phyloP scores from a whole-genome alignment of 2,797 vertebrate genomes.

The Lutjanus campechanus region DNA sequence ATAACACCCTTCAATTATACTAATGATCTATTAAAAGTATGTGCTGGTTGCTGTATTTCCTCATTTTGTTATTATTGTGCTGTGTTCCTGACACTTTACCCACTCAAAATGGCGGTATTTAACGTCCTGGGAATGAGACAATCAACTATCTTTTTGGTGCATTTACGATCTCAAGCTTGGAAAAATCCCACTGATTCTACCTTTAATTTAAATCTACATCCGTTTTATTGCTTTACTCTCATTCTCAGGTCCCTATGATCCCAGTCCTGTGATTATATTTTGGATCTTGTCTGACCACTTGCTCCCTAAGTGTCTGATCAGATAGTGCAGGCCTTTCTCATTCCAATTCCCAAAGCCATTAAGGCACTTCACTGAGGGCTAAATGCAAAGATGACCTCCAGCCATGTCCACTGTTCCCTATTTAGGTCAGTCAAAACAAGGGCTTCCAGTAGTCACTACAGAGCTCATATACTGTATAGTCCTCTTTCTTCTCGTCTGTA shows the following conservation, averaged over 20 bases:
- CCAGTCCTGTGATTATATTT: constrained; percentile 6
- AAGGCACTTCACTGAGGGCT: constrained; percentile 60
- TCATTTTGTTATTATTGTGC: too few relatives aligned
- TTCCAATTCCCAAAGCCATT: constrained; percentile 67
- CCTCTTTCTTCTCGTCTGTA: not conserved
- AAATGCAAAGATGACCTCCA: constrained; percentile 69
- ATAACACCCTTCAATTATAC: too few relatives aligned
- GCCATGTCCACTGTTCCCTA: constrained; percentile 25
- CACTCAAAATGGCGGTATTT: too few relatives aligned
- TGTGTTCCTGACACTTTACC: too few relatives aligned
- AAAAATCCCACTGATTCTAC: too few relatives aligned
- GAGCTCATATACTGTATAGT: constrained; percentile 4
- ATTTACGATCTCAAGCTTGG: too few relatives aligned
- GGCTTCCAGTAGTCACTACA: constrained; percentile 20
- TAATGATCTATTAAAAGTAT: too few relatives aligned
- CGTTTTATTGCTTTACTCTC: constrained; percentile 1
- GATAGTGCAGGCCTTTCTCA: constrained; percentile 54
- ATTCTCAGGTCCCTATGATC: constrained; percentile 3
- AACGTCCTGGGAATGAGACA: too few relatives aligned
- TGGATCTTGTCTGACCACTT: constrained; percentile 24
- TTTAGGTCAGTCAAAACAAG: constrained; percentile 60
- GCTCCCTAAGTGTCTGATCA: constrained; percentile 50
- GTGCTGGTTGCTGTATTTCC: too few relatives aligned
- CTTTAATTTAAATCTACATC: not conserved
- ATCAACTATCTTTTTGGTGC: too few relatives aligned